Conservation (phyloP, 2,797 vertebrate species). For the Rhabdomys pumilio region DNA sequence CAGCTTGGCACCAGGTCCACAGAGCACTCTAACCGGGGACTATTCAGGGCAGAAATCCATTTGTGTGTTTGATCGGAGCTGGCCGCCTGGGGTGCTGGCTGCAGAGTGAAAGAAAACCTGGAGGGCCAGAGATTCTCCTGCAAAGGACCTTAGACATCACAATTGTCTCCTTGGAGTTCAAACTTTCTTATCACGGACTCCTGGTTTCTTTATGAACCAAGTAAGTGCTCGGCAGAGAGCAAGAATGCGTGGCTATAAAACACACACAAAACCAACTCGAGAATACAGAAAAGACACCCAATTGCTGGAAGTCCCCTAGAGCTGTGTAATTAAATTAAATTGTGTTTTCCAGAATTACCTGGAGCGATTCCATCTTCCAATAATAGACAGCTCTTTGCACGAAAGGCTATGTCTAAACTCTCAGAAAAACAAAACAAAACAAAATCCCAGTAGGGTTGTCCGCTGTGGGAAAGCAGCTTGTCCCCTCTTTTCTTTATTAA, state of each 20-base stretch:
- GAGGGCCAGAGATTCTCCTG: neutral
- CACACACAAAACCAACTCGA: neutral
- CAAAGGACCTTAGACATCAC: neutral
- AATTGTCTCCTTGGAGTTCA: neutral
- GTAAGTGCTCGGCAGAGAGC: constrained; percentile 25
- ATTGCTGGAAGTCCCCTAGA: constrained; percentile 12
- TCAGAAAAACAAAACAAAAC: neutral
- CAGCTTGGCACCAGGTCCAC: constrained; percentile 9
- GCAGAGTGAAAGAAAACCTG: neutral
- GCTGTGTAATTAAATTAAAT: constrained; percentile 66
- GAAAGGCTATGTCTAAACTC: neutral
- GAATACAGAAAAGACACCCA: constrained; percentile 22
- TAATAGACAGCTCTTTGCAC: constrained; percentile 26
- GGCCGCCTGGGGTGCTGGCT: neutral
- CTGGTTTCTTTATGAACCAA: constrained; percentile 51
- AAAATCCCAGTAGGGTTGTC: neutral
- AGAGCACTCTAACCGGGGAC: neutral
- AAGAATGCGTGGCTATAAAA: neutral
- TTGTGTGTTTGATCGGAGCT: constrained; percentile 58
- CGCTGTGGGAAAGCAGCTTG: neutral
- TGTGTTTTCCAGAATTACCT: constrained; percentile 61
- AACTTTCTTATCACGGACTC: neutral
- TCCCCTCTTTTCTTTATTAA: neutral
- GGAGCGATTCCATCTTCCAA: constrained; percentile 54
- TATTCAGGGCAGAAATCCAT: constrained; percentile 59